phyloP scores from a whole-genome alignment of 2,113 vertebrate species.

The Hippocampus barbouri region DNA sequence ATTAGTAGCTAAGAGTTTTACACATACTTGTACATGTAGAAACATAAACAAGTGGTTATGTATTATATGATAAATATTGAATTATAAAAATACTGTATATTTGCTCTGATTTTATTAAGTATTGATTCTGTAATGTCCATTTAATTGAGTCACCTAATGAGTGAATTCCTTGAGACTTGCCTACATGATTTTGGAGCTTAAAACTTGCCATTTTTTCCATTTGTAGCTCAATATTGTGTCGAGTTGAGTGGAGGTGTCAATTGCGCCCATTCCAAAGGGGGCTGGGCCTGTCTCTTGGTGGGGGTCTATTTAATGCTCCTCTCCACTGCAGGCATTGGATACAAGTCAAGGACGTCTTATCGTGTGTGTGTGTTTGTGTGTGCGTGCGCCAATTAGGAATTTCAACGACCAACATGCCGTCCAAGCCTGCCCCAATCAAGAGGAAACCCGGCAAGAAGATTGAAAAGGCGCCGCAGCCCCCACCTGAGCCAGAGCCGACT shows the following conservation, averaged over 20 bases:
- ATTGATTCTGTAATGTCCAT: too few species aligned
- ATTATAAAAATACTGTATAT: too few species aligned
- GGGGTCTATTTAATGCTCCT: conserved; percentile 40
- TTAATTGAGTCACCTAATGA: too few species aligned
- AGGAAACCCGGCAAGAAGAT: conserved; percentile 65
- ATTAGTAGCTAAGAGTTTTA: too few species aligned
- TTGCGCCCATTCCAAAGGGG: conserved; percentile 31
- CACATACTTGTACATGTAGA: too few species aligned
- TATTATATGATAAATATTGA: too few species aligned
- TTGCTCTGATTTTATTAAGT: too few species aligned
- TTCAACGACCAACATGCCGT: conserved; percentile 64
- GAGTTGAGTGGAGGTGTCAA: background rate
- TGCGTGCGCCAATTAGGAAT: conserved; percentile 47
- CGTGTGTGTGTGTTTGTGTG: background rate
- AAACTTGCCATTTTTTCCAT: background rate
- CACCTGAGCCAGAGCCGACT: conserved; percentile 26
- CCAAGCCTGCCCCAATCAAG: conserved; percentile 68
- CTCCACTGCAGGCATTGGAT: conserved; percentile 48
- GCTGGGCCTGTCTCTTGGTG: conserved; percentile 42
- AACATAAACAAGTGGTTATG: too few species aligned
- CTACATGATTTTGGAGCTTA: background rate
- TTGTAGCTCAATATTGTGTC: background rate
- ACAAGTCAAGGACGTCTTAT: conserved; percentile 44
- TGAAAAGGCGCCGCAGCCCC: conserved; percentile 25
- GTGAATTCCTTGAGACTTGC: too few species aligned